Evolutionary conservation across 2,888 invertebrate species (phyloP), one percentile per base, ranked within the genome.

Genomic region (Leptopterna dolabrata): DNA sequence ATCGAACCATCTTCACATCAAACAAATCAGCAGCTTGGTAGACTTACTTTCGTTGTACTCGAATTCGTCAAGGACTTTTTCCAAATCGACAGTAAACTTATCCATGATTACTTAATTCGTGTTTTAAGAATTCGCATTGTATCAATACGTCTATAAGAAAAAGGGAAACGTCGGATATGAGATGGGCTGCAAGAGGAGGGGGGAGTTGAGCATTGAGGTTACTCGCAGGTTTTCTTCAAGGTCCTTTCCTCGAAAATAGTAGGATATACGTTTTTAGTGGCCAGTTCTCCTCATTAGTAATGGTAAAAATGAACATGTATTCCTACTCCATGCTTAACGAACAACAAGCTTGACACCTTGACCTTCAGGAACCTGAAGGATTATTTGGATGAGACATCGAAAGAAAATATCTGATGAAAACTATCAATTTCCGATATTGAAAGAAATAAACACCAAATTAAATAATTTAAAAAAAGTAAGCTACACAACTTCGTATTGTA

Each of bases 41-140:
- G 19, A 89, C 87, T 90, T 91, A 93, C 93, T 93, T 93, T 96
- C 95, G 91, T 94, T 95, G 90, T 95, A 94, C 92, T 97, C 96
- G 91, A 97, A 95, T 91, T 96, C 96, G 92, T 97, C 96, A 88
- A 97, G 93, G 89, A 96, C 96, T 93, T 96, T 95, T 92, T 97
- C 96, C 91, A 97, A 93, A 92, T 97, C 96, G 89, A 96, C 95
- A 87, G 94, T 93, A 90, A 93, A 93, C 90, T 93, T 93, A 91
- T 94, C 94, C 94, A 94, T 94, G 89, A 55, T 88, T n/a, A n/a
- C n/a, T n/a, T 88, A 29, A 30, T 87, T 14, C 13, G 41, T 43
- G 47, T 70, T 30, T 70, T 41, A 83, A n/a, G 30, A 78, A 14
- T 63, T 70, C 13, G 41, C 73, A 78, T 87, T 55, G 76, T 76